Conservation (phyloP, 2,888 invertebrate species). For the Tridacna crocea region DNA sequence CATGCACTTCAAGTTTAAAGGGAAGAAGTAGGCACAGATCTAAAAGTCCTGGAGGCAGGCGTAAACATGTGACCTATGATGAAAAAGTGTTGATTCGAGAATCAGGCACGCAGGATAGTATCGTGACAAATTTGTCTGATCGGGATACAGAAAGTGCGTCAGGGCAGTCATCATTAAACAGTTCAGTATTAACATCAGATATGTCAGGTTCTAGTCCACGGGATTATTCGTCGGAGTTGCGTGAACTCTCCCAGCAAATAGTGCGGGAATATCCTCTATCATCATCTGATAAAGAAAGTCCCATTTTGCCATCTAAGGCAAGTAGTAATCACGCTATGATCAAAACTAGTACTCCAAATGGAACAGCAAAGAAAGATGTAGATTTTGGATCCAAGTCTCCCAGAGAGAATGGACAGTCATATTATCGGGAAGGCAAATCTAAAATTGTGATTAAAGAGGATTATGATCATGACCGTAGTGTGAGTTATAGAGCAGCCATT, state of each 20-base stretch:
- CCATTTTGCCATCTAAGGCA: conserved; percentile 27
- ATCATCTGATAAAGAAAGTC: conserved; percentile 34
- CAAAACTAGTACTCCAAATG: conserved; percentile 52
- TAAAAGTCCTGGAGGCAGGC: conserved; percentile 66
- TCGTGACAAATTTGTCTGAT: conserved; percentile 67
- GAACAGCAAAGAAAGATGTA: conserved; percentile 16
- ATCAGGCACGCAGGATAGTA: conserved; percentile 63
- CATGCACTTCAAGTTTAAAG: conserved; percentile 69
- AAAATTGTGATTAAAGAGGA: conserved; percentile 67
- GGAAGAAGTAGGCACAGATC: conserved; percentile 68
- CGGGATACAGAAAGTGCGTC: conserved; percentile 39
- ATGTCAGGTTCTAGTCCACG: conserved; percentile 60
- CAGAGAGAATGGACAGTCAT: conserved; percentile 33
- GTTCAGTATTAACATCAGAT: conserved; percentile 41
- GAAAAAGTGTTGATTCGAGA: conserved; percentile 75
- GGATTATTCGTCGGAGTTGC: conserved; percentile 72
- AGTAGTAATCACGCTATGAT: conserved; percentile 22
- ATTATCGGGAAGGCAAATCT: conserved; percentile 28
- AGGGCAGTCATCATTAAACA: conserved; percentile 38
- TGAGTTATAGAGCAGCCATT: conserved; percentile 75
- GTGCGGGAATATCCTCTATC: conserved; percentile 70
- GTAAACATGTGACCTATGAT: conserved; percentile 78
- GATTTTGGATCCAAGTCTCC: conserved; percentile 37
- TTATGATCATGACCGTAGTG: conserved; percentile 74
- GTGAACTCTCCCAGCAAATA: conserved; percentile 75